Evolutionary conservation across 2,797 vertebrate genomes (phyloP), one percentile per base, ranked within the genome.

Genomic region (Discoglossus pictus): DNA sequence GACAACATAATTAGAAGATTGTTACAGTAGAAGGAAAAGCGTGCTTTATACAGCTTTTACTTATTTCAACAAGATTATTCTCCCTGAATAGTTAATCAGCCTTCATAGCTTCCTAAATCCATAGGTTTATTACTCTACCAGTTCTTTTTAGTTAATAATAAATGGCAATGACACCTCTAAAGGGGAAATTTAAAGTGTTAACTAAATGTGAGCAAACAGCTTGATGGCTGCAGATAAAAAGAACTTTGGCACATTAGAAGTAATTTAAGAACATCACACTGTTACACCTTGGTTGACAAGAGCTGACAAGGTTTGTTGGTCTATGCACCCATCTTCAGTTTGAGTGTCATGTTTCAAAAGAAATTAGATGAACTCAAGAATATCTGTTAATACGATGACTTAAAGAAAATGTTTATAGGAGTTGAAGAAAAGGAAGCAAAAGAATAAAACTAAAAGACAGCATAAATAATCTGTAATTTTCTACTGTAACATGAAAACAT

Each of bases 1-100:
- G 89, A 89, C 87, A 88, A 84, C 87, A 86, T 91, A 90, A 91
- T 91, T 88, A 89, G 87, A 86, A 88, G 86, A 87, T 81, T 88
- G 85, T 87, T 87, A 79, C 67, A 56, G 79, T 80, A 80, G 83
- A 83, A 80, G 84, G 82, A 84, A 83, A 82, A 82, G 85, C 83
- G 77, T 83, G 84, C 86, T 85, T 80, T 83, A 78, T 78, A 74
- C 82, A 76, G 85, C 81, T 79, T 86, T 80, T 80, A 75, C 83
- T 76, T 82, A 82, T 81, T 86, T 81, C 84, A 86, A 79, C 83
- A 85, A 87, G 87, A 87, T 87, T 82, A 85, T 87, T 84, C 86
- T 81, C 79, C 68, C 82, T 86, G 87, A 88, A 89, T 87, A 88
- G 86, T 83, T 89, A 87, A 88, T 90, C 85, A 88, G 86, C 82